Evolutionary conservation across 2,113 vertebrate genomes (phyloP), one percentile per base, ranked within the genome.

Genomic region (Engystomops pustulosus): DNA sequence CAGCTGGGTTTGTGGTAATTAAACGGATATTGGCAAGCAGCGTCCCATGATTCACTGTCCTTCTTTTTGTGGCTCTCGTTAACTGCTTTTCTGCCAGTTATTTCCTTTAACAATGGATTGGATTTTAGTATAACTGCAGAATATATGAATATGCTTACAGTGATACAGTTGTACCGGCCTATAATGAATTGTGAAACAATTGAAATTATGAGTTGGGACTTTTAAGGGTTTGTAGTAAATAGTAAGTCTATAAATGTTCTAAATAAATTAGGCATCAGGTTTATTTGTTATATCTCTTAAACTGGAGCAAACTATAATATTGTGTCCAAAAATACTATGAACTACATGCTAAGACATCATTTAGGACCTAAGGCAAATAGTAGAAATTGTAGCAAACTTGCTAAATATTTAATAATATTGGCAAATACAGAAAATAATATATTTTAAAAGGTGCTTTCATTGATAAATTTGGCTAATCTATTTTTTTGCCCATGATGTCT

Each of bases 1-100:
- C 83, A 85, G 83, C 83, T 85, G 83, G 83, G 83, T 79, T 85
- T 85, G 83, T 58, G 75, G 65, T 85, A 85, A 85, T 85, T 85
- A 85, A 79, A 69, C 71, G 41, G 62, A 85, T 85, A 85, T 85
- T 85, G 83, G 83, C 83, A 85, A 65, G 60, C 74, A 55, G 27
- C 32, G 20, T 84, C 62, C 74, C 75, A 27, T 85, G 75, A 79
- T 79, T 85, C 83, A 85, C 69, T 79, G 83, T 85, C 62, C 75
- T 69, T 84, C 32, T 36, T 70, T 85, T 79, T 53, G 51, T 58
- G 32, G 55, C 45, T 78, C 23, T 58, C 12, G 3, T 85, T 85
- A 84, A 84, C 83, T 44, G 32, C 27, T 58, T 34, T 68, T 34
- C 27, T 69, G 69, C 74, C 47, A 55, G 62, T 6, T 14, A 47